These are phyloP conservation scores for Drosophila hamatofila DNA, from an alignment of 2,888 invertebrate species.

Conservation along the genomic window DNA sequence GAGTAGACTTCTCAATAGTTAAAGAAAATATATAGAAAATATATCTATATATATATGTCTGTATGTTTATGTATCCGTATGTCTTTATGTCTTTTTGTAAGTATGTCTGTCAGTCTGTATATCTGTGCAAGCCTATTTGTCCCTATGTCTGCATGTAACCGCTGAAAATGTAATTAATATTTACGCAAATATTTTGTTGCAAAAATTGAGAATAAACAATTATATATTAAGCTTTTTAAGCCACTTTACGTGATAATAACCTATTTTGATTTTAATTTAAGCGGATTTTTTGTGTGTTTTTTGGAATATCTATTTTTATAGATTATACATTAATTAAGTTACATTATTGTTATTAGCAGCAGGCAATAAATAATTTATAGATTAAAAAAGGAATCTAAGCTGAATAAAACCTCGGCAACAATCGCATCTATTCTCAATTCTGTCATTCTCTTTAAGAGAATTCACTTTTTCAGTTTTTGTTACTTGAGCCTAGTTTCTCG, in stretches of 20 bases:
- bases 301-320: not conserved
- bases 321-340: not conserved
- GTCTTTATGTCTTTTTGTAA: not conserved
- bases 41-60: not conserved
- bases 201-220: not conserved
- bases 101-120: not conserved
- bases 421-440: not conserved
- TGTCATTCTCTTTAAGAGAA: not conserved
- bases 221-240: not conserved
- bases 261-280: not conserved
- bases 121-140: no score
- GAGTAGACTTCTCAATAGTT: no score
- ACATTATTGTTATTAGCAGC: not conserved
- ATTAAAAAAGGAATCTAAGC: not conserved
- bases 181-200: not conserved
- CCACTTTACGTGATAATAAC: no score
- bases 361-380: not conserved
- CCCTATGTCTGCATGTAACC: no score
- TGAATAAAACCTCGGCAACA: not conserved
- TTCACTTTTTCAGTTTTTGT: slow-evolving; percentile 1
- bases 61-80: not conserved
- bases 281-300: not conserved
- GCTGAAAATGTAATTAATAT: not conserved
- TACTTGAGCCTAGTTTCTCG: slow-evolving; percentile 32
- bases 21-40: no score